Evolutionary conservation across 1,140 invertebrate species (phyloP).

Genomic region (Drosophila aff.): DNA sequence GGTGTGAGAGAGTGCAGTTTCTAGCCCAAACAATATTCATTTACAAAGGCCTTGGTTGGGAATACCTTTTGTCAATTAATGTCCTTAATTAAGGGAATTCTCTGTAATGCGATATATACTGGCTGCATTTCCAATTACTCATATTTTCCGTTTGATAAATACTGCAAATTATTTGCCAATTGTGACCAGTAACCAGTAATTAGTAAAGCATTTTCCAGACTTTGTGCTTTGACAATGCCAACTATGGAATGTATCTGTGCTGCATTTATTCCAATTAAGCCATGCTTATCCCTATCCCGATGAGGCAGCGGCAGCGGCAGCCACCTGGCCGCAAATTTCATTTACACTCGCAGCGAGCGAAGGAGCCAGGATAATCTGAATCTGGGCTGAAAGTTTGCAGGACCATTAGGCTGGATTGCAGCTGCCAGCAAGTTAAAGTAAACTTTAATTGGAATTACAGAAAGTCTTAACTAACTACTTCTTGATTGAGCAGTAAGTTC

Average conservation of each 20-base stretch:
- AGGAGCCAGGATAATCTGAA: slow-evolving; percentile 4
- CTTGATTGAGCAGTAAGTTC: neutral
- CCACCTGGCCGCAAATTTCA: slow-evolving; percentile 51
- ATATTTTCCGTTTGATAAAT: neutral
- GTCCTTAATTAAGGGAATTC: neutral
- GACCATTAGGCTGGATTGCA: neutral
- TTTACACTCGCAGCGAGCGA: slow-evolving; percentile 30
- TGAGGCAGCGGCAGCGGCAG: neutral
- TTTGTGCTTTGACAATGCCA: neutral
- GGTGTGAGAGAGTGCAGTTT: neutral
- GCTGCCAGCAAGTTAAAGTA: neutral
- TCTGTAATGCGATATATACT: neutral
- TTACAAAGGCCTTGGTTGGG: neutral
- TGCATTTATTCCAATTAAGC: slow-evolving; percentile 40
- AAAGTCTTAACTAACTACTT: neutral
- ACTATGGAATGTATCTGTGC: neutral
- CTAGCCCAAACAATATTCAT: neutral
- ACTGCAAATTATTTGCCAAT: neutral
- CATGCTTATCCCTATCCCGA: neutral
- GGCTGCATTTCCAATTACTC: neutral
- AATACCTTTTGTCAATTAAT: neutral
- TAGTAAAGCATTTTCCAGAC: neutral
- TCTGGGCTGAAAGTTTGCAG: neutral
- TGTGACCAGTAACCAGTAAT: neutral
- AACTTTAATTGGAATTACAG: slow-evolving; percentile 1